Percentiles rank a stretch among this genome's conserved stretches.
Conservation (phyloP, 2,888 invertebrate genomes). For the Notocelia uddmanniana region DNA sequence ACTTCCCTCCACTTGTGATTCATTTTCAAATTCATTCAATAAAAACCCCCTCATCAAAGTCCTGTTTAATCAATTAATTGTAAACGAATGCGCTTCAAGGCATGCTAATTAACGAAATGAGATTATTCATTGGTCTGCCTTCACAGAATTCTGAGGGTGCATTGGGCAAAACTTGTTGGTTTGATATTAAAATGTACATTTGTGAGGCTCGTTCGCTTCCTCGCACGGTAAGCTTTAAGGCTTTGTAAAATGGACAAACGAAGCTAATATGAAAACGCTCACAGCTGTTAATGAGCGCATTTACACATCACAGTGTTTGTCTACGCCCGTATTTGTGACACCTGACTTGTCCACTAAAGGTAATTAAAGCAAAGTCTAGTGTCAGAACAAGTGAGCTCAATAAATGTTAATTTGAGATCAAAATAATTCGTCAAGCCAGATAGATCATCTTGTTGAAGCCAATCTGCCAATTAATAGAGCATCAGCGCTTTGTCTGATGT, state of each 20-base stretch:
- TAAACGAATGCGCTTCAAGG: conserved; percentile 32
- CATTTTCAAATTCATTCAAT: conserved; percentile 27
- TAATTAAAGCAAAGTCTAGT: too few species aligned
- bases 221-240: not conserved
- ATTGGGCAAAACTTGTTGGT: not conserved
- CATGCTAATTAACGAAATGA: conserved; percentile 39
- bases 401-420: not conserved
- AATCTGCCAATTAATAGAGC: conserved; percentile 28
- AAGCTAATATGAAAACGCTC: not conserved
- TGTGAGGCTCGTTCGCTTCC: not conserved
- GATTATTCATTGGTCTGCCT: conserved; percentile 36
- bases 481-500: not conserved
- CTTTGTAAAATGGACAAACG: not conserved
- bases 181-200: not conserved
- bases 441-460: conserved; percentile 2
- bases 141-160: conserved; percentile 1
- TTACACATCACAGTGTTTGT: not conserved
- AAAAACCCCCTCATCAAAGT: conserved; percentile 36
- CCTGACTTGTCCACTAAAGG: not conserved
- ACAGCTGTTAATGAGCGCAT: not conserved
- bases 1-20: conserved; percentile 1
- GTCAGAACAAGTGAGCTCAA: not conserved
- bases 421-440: not conserved
- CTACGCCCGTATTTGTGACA: not conserved
- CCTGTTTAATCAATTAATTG: conserved; percentile 37